Evolutionary conservation across 2,888 invertebrate species (phyloP).

Genomic region (Xylophagus ater): DNA sequence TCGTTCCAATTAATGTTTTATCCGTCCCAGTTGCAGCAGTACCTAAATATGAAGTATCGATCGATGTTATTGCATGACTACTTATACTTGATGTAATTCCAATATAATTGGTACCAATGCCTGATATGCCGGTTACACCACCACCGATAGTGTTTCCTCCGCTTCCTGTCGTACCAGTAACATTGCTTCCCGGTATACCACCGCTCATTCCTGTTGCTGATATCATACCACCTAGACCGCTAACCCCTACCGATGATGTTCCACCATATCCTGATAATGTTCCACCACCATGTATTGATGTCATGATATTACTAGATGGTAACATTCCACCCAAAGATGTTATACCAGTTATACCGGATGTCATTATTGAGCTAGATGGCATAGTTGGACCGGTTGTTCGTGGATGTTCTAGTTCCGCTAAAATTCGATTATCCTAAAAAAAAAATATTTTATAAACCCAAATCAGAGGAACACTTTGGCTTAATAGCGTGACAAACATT

Average conservation of each 20-base stretch:
- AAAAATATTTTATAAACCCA: conserved; percentile 15
- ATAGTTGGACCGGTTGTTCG: conserved; percentile 41
- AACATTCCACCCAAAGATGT: conserved; percentile 9
- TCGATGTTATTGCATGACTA: conserved; percentile 50
- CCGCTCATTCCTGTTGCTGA: neutral
- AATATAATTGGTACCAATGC: conserved; percentile 27
- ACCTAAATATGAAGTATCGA: conserved; percentile 40
- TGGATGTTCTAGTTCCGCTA: conserved; percentile 81
- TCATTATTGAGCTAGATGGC: conserved; percentile 32
- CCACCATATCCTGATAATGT: conserved; percentile 5
- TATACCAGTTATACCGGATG: conserved; percentile 18
- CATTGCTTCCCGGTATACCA: neutral
- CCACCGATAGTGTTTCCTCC: conserved; percentile 30
- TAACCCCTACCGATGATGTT: neutral
- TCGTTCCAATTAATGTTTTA: conserved; percentile 41
- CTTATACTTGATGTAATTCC: conserved; percentile 55
- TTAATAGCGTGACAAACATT: too few species aligned
- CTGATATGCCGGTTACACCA: conserved; percentile 16
- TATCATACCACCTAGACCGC: neutral
- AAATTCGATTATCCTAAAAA: conserved; percentile 63
- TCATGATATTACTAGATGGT: conserved; percentile 13
- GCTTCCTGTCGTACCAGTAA: conserved; percentile 5
- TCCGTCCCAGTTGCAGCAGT: conserved; percentile 39
- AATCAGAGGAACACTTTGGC: conserved; percentile 5
- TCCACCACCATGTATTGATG: conserved; percentile 13